Percentiles rank a stretch among this genome's conserved stretches.
Evolutionary conservation across 2,888 invertebrate species (phyloP).

Genomic region (Drosophila cracens): DNA sequence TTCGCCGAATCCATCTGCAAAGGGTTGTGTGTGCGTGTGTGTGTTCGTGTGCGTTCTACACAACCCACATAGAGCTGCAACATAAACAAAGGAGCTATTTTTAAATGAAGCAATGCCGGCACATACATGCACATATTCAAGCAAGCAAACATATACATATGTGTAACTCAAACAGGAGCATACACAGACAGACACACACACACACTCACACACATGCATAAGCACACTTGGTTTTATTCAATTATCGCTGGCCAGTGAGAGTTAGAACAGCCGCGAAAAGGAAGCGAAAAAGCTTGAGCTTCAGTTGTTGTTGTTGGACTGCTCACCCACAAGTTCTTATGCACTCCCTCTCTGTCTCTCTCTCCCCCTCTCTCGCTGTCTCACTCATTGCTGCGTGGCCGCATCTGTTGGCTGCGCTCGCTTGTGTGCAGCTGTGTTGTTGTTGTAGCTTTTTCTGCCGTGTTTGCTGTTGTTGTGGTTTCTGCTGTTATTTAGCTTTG

Average conservation of each 20-base stretch:
- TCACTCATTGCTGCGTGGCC: conserved; percentile 1
- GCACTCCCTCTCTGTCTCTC: not conserved
- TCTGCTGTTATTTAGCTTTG: conserved; percentile 46
- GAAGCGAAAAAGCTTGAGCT: conserved; percentile 21
- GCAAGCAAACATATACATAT: not conserved
- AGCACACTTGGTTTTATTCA: conserved; percentile 59
- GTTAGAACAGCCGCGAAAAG: conserved; percentile 27
- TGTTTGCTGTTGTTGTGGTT: conserved; percentile 47
- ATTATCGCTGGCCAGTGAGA: conserved; percentile 51
- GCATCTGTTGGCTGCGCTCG: conserved; percentile 27
- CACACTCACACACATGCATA: conserved; percentile 20
- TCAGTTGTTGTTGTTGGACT: conserved; percentile 18
- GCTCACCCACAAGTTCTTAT: conserved; percentile 12
- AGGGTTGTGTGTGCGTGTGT: not conserved
- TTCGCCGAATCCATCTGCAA: not conserved
- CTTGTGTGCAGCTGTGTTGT: conserved; percentile 20
- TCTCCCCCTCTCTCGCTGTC: not conserved
- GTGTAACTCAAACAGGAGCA: conserved; percentile 2
- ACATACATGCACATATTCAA: conserved; percentile 15
- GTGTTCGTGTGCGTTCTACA: conserved; percentile 19
- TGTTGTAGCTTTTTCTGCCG: conserved; percentile 23
- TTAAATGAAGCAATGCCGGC: conserved; percentile 59
- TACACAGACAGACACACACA: not conserved
- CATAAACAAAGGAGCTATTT: conserved; percentile 61
- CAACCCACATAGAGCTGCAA: conserved; percentile 44